Conservation (phyloP, 2,888 invertebrate genomes). For the Oxystoma pomonae region DNA sequence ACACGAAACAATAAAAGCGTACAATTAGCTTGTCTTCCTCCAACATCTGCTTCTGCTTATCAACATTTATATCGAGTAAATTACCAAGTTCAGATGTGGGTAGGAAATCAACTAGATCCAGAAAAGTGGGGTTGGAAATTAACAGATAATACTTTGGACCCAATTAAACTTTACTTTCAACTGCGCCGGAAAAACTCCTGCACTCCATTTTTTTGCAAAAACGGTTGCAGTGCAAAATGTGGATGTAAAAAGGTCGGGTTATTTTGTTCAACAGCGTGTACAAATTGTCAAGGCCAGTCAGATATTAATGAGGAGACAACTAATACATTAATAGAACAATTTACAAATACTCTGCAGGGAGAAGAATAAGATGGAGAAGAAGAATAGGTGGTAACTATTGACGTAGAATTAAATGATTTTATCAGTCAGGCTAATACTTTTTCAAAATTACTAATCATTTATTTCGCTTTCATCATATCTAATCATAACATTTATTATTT, state of each 20-base stretch:
- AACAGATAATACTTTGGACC: slow-evolving; percentile 13
- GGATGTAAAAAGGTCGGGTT: slow-evolving; percentile 16
- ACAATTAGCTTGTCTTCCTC: slow-evolving; percentile 28
- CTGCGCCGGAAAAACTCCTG: slow-evolving; percentile 33
- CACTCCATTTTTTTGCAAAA: slow-evolving; percentile 15
- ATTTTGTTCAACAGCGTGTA: slow-evolving; percentile 13
- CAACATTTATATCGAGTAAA: slow-evolving; percentile 27
- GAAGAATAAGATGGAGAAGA: slow-evolving; percentile 6
- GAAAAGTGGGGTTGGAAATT: slow-evolving; percentile 25
- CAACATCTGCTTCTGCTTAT: slow-evolving; percentile 26
- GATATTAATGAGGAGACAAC: slow-evolving; percentile 1
- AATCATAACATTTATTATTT: slow-evolving; percentile 7
- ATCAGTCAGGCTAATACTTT: slow-evolving; percentile 5
- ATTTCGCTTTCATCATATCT: background rate
- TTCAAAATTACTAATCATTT: slow-evolving; percentile 3
- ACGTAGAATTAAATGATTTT: slow-evolving; percentile 4
- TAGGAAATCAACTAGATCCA: slow-evolving; percentile 23
- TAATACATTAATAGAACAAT: background rate
- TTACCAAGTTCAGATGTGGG: slow-evolving; percentile 27
- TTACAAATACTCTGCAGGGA: slow-evolving; percentile 1
- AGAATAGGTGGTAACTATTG: slow-evolving; percentile 4
- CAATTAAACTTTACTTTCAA: slow-evolving; percentile 10
- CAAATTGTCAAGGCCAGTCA: slow-evolving; percentile 1
- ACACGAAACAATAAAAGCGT: slow-evolving; percentile 25
- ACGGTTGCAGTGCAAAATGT: slow-evolving; percentile 10